Evolutionary conservation across 2,113 vertebrate species (phyloP).

Genomic region (Gymnocephalus cernua): DNA sequence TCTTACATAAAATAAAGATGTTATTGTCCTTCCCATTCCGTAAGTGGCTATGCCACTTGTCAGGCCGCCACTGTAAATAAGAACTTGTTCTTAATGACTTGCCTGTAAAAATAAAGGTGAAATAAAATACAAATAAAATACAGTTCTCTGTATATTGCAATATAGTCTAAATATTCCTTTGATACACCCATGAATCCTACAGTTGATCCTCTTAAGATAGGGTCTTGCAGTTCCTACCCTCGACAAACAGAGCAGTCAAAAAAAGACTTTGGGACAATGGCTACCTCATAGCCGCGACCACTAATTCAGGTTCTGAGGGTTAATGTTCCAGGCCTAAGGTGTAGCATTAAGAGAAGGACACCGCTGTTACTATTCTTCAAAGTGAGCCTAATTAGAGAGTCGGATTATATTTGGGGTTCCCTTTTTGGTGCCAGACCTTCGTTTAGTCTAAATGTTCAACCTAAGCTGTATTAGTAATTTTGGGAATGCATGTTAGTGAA

Average conservation of each 20-base stretch:
- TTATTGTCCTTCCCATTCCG: too few relatives aligned
- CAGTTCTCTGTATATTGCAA: background rate
- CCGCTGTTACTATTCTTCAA: slow-evolving; percentile 58
- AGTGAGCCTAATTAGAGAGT: slow-evolving; percentile 63
- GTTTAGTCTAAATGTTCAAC: slow-evolving; percentile 29
- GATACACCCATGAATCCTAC: background rate
- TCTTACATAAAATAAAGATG: background rate
- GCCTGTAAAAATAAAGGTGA: too few relatives aligned
- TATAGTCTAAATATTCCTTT: background rate
- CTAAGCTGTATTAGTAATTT: slow-evolving; percentile 28
- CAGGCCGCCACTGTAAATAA: too few relatives aligned
- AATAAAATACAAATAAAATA: too few relatives aligned
- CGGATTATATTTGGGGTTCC: slow-evolving; percentile 36
- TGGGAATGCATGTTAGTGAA: background rate
- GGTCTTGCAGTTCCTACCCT: background rate
- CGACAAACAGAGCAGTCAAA: background rate
- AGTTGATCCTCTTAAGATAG: background rate
- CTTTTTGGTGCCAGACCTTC: slow-evolving; percentile 36
- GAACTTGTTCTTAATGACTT: too few relatives aligned
- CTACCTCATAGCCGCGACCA: slow-evolving; percentile 23
- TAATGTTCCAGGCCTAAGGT: slow-evolving; percentile 55
- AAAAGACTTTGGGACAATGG: background rate
- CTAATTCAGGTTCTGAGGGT: slow-evolving; percentile 28
- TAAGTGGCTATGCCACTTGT: too few relatives aligned
- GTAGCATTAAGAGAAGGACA: slow-evolving; percentile 47